phyloP scores from a whole-genome alignment of 2,888 invertebrate genomes.

The Caenorhabditis sulstoni region DNA sequence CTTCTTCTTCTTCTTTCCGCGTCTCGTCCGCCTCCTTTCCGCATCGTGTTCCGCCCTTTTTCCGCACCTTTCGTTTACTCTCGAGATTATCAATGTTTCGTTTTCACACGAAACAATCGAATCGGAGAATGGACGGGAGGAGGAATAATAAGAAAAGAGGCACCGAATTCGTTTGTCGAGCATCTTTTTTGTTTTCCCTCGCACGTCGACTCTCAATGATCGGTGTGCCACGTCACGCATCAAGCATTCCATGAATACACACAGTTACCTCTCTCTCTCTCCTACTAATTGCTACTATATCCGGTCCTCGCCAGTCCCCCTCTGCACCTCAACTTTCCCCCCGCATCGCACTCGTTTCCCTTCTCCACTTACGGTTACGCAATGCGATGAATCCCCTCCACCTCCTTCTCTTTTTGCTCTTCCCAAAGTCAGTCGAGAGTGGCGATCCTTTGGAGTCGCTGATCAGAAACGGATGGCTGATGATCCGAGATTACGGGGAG shows the following conservation, averaged over 20 bases:
- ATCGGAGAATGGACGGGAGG: neutral
- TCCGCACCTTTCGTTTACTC: slow-evolving; percentile 30
- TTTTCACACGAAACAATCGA: slow-evolving; percentile 10
- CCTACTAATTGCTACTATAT: slow-evolving; percentile 25
- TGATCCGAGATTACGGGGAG: slow-evolving; percentile 57
- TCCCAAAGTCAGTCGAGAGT: neutral
- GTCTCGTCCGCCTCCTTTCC: neutral
- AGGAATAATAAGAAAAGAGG: too few species aligned
- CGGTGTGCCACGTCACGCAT: neutral
- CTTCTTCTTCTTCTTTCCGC: neutral
- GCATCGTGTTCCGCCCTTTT: slow-evolving; percentile 3
- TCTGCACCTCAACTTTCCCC: neutral
- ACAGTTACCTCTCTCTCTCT: neutral
- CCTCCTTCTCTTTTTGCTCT: slow-evolving; percentile 7
- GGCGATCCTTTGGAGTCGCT: slow-evolving; percentile 51
- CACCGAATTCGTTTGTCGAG: slow-evolving; percentile 18
- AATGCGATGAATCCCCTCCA: slow-evolving; percentile 36
- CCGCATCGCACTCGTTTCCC: too few species aligned
- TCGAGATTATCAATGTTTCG: slow-evolving; percentile 52
- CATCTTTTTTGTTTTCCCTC: slow-evolving; percentile 38
- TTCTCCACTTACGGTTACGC: slow-evolving; percentile 9
- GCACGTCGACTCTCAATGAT: neutral
- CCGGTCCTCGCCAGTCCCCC: slow-evolving; percentile 24
- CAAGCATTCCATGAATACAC: neutral
- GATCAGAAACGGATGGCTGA: slow-evolving; percentile 56